Evolutionary conservation across 2,888 invertebrate species (phyloP), one percentile per base, ranked within the genome.

Genomic region (Hirtodrosophila alboralis): DNA sequence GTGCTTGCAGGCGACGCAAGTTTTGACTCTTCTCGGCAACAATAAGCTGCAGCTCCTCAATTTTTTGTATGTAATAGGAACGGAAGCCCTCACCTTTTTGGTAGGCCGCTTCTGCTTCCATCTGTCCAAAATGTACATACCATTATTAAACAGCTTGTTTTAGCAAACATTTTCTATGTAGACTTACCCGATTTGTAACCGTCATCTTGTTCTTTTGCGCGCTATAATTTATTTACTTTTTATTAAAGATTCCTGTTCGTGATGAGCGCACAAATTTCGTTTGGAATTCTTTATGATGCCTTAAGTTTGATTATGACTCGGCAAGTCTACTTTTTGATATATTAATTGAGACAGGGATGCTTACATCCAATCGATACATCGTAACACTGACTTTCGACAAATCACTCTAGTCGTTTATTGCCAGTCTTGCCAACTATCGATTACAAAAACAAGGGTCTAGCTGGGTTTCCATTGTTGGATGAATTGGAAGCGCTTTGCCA

Each of bases 1-100:
- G 99, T 10, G 99, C 99, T 92, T 99, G 98, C 63, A 99, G 92
- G 89, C 99, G 95, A 51, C 99, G 93, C 44, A 99, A 92, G 91
- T 99, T 99, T 91, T 98, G 98, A 77, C 97, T 96, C 89, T 99
- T 99, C 86, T 99, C 98, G n/a, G 97, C 96, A 4, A 99, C 98
- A 78, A 97, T 94, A 49, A 98, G 92, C 91, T 98, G 98, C 14
- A 99, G 92, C 91, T 99, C 98, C 91, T 99, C 99, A 65, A 98
- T 98, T 92, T 99, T 99, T 43, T 98, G 97, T 79, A 97, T 95
- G 89, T 98, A 99, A 91, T 99, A 99, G 0, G 97, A 96, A 67
- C 97, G 95, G 88, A 98, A 96, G 1, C 97, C 97, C 89, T 97
- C 97, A 5, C 96, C 90, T 52, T 89, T 90, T 28, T 77, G 80